These are phyloP conservation scores for Rhagonycha fulva DNA, from an alignment of 2,888 invertebrate genomes.

Conservation along the genomic window DNA sequence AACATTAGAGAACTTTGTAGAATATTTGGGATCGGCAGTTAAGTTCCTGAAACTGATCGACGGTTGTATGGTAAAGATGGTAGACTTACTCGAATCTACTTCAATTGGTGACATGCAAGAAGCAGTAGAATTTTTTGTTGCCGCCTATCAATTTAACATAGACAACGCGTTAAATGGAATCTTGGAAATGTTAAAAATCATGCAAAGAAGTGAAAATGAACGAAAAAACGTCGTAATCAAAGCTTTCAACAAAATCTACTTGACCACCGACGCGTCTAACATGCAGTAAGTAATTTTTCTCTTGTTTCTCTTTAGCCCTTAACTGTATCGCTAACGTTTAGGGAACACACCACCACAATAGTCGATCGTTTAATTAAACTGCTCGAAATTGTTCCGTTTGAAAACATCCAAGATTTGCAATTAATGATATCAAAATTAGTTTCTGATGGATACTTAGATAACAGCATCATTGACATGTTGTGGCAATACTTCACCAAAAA, in stretches of 20 bases:
- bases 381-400: constrained; percentile 59
- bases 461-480: constrained; percentile 63
- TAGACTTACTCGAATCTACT: constrained; percentile 73
- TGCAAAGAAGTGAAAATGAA: constrained; percentile 79
- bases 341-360: constrained; percentile 59
- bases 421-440: constrained; percentile 67
- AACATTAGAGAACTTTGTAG: constrained; percentile 59
- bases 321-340: constrained; percentile 39
- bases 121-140: constrained; percentile 86
- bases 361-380: constrained; percentile 65
- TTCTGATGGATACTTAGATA: constrained; percentile 60
- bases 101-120: constrained; percentile 82
- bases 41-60: constrained; percentile 49
- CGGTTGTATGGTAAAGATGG: constrained; percentile 66
- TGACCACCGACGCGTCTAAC: constrained; percentile 58
- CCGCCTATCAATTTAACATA: constrained; percentile 79
- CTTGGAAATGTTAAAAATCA: constrained; percentile 73
- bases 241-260: constrained; percentile 76
- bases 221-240: constrained; percentile 75
- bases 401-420: constrained; percentile 66
- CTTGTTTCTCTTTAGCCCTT: not conserved
- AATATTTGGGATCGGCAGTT: constrained; percentile 66
- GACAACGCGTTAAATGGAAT: constrained; percentile 62
- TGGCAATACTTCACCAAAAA: constrained; percentile 78
- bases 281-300: constrained; percentile 52